A percentile compares a stretch with the other conserved stretches of the same genome.
phyloP scores from a whole-genome alignment of 2,888 invertebrate genomes.

The Leptopterna dolabrata region DNA sequence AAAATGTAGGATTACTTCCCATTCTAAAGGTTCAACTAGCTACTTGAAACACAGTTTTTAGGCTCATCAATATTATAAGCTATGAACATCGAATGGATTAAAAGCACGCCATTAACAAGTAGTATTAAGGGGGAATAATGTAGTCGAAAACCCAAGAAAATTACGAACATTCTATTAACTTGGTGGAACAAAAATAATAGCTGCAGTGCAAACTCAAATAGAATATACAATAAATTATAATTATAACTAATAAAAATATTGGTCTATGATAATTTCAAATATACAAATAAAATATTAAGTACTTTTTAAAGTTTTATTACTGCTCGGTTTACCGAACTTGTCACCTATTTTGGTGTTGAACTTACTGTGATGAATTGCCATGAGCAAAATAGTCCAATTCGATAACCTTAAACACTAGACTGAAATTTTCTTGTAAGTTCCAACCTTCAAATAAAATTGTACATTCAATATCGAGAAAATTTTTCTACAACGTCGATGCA shows the following conservation, averaged over 20 bases:
- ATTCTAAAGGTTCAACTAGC: neutral
- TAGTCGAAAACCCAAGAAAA: neutral
- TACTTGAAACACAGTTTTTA: neutral
- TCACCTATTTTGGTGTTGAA: conserved; percentile 60
- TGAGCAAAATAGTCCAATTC: conserved; percentile 55
- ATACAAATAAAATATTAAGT: neutral
- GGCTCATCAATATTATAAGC: neutral
- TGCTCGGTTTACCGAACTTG: neutral
- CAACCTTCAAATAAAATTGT: neutral
- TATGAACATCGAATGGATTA: neutral
- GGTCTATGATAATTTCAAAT: neutral
- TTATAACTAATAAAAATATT: neutral
- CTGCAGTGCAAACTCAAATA: neutral
- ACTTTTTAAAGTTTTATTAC: neutral
- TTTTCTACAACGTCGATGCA: neutral
- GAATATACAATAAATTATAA: neutral
- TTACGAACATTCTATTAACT: neutral
- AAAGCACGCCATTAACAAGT: neutral
- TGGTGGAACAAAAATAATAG: neutral
- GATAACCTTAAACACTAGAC: neutral
- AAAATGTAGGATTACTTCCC: neutral
- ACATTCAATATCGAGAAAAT: neutral
- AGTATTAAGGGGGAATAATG: neutral
- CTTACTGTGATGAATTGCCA: conserved; percentile 59
- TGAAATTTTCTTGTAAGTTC: neutral